Evolutionary conservation across 2,888 invertebrate genomes (phyloP), one percentile per base, ranked within the genome.

Genomic region (Liodrosophila aerea): DNA sequence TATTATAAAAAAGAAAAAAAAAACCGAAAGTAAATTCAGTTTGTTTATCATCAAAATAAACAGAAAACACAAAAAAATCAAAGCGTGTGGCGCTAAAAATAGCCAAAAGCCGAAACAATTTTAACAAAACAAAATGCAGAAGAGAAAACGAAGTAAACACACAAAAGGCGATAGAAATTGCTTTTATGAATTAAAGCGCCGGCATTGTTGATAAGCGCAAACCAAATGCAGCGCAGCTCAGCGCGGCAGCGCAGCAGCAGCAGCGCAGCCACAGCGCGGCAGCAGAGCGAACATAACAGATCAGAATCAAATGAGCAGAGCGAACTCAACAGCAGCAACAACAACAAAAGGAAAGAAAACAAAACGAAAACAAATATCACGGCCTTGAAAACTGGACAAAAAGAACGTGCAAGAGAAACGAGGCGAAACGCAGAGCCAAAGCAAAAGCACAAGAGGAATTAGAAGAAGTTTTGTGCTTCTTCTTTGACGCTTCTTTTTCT

Each of bases 311-410:
- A 50, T 34, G 13, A 52, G 46, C 39, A 12, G 22, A 51, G 36
- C 36, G 40, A 39, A 36, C 59, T 13, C 37, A 64, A 15, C 30
- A 27, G 31, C 47, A 60, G 29, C 9, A 41, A 12, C 18, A 39
- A 16, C 29, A 67, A 65, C 53, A 54, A 60, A 57, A 58, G 45
- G 62, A 36, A 37, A 44, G 34, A 52, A 45, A 36, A 18, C 59
- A 56, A 64, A 69, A 73, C 53, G 40, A 66, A 73, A 53, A 74
- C 76, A 80, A 73, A 73, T 58, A 66, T 66, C 27, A 43, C 68
- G 82, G 70, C 77, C 77, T 78, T 78, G 77, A 78, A 77, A 76
- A 64, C 64, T 77, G 68, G 53, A 68, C 66, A 74, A 61, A 60
- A 58, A 47, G 41, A 51, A 51, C 71, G 54, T 57, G 54, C 27